Percentiles rank a stretch among this genome's conserved stretches.
These are phyloP conservation scores for Thera obeliscata DNA, from an alignment of 2,888 invertebrate genomes.

Conservation along the genomic window DNA sequence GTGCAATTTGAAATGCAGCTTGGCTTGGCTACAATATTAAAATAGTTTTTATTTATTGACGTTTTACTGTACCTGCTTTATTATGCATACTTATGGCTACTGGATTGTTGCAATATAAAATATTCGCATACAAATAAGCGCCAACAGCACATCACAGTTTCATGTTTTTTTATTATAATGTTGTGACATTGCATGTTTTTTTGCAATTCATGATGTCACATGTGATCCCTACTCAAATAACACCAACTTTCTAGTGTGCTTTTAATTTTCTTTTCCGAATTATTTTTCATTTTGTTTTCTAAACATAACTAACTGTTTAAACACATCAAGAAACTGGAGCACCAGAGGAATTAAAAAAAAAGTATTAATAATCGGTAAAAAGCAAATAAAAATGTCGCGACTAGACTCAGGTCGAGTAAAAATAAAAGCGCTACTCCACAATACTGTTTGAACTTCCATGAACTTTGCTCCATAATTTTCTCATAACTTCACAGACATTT, in stretches of 20 bases:
- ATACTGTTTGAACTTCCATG: conserved; percentile 9
- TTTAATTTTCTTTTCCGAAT: too few relatives aligned
- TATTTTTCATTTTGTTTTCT: too few relatives aligned
- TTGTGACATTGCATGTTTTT: too few relatives aligned
- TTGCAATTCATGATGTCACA: too few relatives aligned
- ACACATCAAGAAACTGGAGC: too few relatives aligned
- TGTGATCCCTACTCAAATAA: too few relatives aligned
- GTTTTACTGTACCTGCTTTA: background rate
- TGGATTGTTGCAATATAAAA: background rate
- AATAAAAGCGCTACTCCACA: background rate
- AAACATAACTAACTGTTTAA: too few relatives aligned
- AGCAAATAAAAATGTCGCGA: too few relatives aligned
- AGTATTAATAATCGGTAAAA: too few relatives aligned
- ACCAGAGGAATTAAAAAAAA: too few relatives aligned
- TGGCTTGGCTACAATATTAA: conserved; percentile 70
- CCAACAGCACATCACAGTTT: background rate
- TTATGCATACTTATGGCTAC: background rate
- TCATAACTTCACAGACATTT: conserved; percentile 34
- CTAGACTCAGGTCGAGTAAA: background rate
- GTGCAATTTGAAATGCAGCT: conserved; percentile 68
- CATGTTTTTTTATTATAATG: too few relatives aligned
- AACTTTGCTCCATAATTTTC: conserved; percentile 16
- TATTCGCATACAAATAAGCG: background rate
- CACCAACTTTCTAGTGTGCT: too few relatives aligned
- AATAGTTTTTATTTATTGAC: conserved; percentile 72